phyloP scores from a whole-genome alignment of 2,113 vertebrate genomes.

The Oncorhynchus keta region DNA sequence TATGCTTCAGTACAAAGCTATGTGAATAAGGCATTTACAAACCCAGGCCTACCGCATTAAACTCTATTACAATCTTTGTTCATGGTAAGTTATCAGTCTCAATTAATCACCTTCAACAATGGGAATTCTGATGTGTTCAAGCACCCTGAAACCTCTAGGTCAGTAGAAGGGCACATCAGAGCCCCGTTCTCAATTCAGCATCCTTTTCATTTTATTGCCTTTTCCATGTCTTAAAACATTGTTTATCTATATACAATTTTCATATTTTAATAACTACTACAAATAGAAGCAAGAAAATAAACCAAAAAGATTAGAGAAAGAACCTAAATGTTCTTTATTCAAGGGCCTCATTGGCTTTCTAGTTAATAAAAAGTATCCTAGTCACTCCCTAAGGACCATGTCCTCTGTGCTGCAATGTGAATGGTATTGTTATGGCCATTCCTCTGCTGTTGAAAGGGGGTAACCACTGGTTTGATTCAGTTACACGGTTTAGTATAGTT shows the following conservation, averaged over 20 bases:
- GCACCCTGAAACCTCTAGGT: constrained; percentile 98
- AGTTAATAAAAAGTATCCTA: constrained; percentile 41
- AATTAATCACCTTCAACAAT: constrained; percentile 99
- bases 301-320: constrained; percentile 40
- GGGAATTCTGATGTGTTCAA: constrained; percentile 99
- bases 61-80: constrained; percentile 83
- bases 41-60: constrained; percentile 99
- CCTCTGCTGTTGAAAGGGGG: constrained; percentile 94
- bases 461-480: constrained; percentile 99
- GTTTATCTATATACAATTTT: constrained; percentile 28
- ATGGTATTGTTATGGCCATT: constrained; percentile 94
- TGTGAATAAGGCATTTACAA: constrained; percentile 98
- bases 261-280: constrained; percentile 26
- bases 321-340: constrained; percentile 25
- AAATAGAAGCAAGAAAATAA: constrained; percentile 39
- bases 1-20: constrained; percentile 94
- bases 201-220: constrained; percentile 73
- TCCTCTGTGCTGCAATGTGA: constrained; percentile 86
- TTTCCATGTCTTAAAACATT: constrained; percentile 54
- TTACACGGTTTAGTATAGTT: constrained; percentile 98
- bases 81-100: constrained; percentile 99
- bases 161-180: constrained; percentile 90
- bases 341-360: constrained; percentile 20
- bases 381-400: neutral
- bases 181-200: constrained; percentile 80